Conservation (phyloP, 1,140 invertebrate genomes). For the Thereuonema tuberculata region DNA sequence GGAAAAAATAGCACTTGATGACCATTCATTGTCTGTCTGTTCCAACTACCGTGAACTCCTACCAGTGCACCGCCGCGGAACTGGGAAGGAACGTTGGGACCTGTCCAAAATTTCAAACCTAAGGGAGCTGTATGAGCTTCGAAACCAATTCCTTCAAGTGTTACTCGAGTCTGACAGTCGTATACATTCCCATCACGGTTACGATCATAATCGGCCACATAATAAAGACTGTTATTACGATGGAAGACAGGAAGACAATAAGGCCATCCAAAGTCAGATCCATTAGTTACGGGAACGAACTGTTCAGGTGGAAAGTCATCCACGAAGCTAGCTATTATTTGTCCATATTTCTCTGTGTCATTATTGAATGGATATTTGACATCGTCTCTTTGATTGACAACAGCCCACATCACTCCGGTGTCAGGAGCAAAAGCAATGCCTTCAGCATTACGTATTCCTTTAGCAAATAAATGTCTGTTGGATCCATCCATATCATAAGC, state of each 20-base stretch:
- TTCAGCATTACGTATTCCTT: constrained; percentile 3
- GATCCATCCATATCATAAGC: background rate
- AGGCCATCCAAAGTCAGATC: constrained; percentile 2
- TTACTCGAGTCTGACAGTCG: background rate
- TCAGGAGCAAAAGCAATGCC: background rate
- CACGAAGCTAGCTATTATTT: background rate
- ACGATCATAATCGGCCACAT: background rate
- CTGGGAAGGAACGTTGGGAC: background rate
- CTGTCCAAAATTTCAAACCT: background rate
- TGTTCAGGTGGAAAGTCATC: constrained; percentile 1
- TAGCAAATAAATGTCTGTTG: background rate
- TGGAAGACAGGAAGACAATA: background rate
- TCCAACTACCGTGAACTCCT: constrained; percentile 2
- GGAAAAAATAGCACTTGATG: constrained; percentile 1
- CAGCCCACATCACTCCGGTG: constrained; percentile 1
- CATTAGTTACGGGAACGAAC: background rate
- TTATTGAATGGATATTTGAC: background rate
- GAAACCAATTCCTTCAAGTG: background rate
- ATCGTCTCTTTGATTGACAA: constrained; percentile 5
- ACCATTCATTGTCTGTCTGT: background rate
- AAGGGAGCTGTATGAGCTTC: background rate
- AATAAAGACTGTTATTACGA: background rate
- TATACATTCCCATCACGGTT: background rate
- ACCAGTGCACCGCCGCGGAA: background rate
- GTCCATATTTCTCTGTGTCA: background rate